A percentile compares a stretch with the other conserved stretches of the same genome.
Conservation (phyloP, 2,797 vertebrate genomes). For the Margarornis squamiger region DNA sequence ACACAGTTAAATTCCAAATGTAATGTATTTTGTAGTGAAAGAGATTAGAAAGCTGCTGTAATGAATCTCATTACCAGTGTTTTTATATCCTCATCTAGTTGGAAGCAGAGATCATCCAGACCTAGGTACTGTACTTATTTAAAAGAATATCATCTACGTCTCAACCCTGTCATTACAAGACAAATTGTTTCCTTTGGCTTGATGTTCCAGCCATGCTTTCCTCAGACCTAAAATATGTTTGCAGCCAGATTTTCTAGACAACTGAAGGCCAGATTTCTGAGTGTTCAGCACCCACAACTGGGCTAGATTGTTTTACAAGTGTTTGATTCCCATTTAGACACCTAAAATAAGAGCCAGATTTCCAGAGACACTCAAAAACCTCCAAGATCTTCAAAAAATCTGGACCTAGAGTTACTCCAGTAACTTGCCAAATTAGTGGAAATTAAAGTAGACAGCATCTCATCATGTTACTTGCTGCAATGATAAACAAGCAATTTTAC, state of each 20-base stretch:
- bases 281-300: conserved; percentile 43
- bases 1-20: conserved; percentile 71
- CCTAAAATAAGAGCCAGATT: conserved; percentile 55
- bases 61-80: conserved; percentile 71
- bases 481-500: neutral
- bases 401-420: neutral
- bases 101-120: conserved; percentile 67
- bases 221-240: conserved; percentile 8
- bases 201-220: conserved; percentile 26
- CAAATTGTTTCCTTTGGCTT: conserved; percentile 55
- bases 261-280: conserved; percentile 36
- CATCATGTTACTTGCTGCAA: neutral
- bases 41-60: conserved; percentile 72
- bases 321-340: conserved; percentile 28
- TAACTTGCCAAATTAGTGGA: conserved; percentile 43
- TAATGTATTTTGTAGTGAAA: conserved; percentile 67
- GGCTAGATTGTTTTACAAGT: conserved; percentile 34
- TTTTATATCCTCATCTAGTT: conserved; percentile 68
- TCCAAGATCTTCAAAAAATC: conserved; percentile 42
- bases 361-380: neutral
- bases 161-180: conserved; percentile 43
- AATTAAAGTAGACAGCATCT: conserved; percentile 38
- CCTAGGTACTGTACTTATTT: conserved; percentile 37
- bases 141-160: conserved; percentile 39
- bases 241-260: conserved; percentile 16